Evolutionary conservation across 2,888 invertebrate genomes (phyloP).

Genomic region (Coleophora flavipennella): DNA sequence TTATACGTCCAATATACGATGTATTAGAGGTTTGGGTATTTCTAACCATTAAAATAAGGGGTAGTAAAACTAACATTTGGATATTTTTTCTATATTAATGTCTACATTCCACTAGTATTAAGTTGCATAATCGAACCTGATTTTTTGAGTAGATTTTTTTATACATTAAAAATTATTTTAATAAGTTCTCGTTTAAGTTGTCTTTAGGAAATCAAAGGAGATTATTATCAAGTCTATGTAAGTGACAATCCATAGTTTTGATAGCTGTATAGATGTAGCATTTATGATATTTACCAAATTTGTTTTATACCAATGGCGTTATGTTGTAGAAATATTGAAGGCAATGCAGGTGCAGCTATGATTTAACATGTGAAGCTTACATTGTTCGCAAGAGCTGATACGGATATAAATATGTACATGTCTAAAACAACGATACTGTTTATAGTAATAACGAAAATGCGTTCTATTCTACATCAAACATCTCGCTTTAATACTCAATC

Average conservation of each 20-base stretch:
- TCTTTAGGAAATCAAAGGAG: slow-evolving; percentile 36
- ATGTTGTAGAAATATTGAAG: slow-evolving; percentile 39
- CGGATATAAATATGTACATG: too few relatives aligned
- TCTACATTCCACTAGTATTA: slow-evolving; percentile 61
- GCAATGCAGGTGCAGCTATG: slow-evolving; percentile 1
- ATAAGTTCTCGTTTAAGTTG: slow-evolving; percentile 24
- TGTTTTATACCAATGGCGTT: slow-evolving; percentile 67
- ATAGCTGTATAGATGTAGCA: slow-evolving; percentile 60
- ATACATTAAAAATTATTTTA: slow-evolving; percentile 22
- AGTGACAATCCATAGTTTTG: slow-evolving; percentile 46
- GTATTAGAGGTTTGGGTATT: slow-evolving; percentile 56
- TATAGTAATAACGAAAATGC: too few relatives aligned
- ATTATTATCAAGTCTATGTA: slow-evolving; percentile 43
- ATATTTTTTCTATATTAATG: slow-evolving; percentile 22
- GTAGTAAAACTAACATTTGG: slow-evolving; percentile 53
- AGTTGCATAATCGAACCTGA: slow-evolving; percentile 52
- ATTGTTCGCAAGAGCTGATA: too few relatives aligned
- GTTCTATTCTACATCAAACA: too few relatives aligned
- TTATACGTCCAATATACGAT: slow-evolving; percentile 36
- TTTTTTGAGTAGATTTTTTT: slow-evolving; percentile 13
- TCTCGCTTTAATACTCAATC: too few relatives aligned
- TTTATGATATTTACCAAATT: slow-evolving; percentile 65
- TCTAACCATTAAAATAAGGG: slow-evolving; percentile 60
- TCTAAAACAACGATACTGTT: too few relatives aligned
- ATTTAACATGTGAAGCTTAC: too few relatives aligned